A percentile compares a stretch with the other conserved stretches of the same genome.
Evolutionary conservation across 2,888 invertebrate genomes (phyloP).

Genomic region (Hyposoter dolosus): DNA sequence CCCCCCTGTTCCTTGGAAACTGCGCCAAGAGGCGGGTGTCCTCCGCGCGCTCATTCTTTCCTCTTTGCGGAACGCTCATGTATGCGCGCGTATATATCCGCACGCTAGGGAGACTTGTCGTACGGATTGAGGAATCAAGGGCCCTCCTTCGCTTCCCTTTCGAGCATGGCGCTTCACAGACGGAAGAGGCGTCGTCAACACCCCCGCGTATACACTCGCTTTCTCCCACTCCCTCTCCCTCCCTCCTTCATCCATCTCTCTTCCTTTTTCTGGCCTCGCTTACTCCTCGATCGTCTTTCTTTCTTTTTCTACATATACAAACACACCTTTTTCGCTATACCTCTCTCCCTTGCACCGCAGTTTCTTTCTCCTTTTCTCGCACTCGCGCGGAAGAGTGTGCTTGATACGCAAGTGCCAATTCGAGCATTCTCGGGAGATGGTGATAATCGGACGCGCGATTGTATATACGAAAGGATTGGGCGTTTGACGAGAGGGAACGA

Average conservation of each 20-base stretch:
- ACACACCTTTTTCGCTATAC: not conserved
- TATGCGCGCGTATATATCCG: not conserved
- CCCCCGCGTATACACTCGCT: conserved; percentile 26
- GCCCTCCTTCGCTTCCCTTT: conserved; percentile 70
- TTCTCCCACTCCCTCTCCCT: not conserved
- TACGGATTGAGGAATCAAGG: conserved; percentile 82
- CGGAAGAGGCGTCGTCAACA: conserved; percentile 25
- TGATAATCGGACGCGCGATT: conserved; percentile 62
- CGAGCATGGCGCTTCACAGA: conserved; percentile 38
- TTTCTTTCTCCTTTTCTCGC: conserved; percentile 34
- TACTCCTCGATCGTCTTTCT: conserved; percentile 1
- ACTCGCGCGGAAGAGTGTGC: conserved; percentile 44
- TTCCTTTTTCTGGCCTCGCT: not conserved
- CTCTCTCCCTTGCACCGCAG: not conserved
- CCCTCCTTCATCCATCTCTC: not conserved
- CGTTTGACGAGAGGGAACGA: conserved; percentile 36
- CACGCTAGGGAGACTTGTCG: conserved; percentile 73
- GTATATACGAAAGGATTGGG: conserved; percentile 51
- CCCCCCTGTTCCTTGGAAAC: conserved; percentile 53
- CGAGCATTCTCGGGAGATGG: conserved; percentile 55
- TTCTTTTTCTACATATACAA: not conserved
- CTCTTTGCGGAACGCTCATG: conserved; percentile 40
- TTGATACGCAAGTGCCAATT: conserved; percentile 64
- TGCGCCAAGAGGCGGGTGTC: not conserved
- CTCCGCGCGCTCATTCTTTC: conserved; percentile 14